These are phyloP conservation scores for Tenualosa ilisha DNA, from an alignment of 2,797 vertebrate species.

Conservation along the genomic window DNA sequence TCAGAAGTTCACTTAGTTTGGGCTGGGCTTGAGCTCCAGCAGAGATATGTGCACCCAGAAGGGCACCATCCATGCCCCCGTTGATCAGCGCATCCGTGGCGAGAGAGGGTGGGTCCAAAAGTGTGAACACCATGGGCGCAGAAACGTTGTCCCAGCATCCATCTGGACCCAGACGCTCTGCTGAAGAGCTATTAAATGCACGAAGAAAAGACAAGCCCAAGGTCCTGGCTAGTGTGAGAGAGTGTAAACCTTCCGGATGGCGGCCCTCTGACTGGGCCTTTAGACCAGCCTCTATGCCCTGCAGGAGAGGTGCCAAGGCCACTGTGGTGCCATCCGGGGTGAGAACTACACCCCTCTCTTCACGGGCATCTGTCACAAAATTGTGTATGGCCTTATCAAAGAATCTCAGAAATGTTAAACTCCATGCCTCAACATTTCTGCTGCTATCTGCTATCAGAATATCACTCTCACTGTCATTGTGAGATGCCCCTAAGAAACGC, in stretches of 20 bases:
- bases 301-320: slow-evolving; percentile 77
- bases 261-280: slow-evolving; percentile 51
- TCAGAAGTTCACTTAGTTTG: slow-evolving; percentile 72
- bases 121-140: slow-evolving; percentile 73
- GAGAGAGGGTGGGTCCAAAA: slow-evolving; percentile 60
- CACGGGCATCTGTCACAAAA: slow-evolving; percentile 55
- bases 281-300: slow-evolving; percentile 75
- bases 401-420: slow-evolving; percentile 67
- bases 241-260: slow-evolving; percentile 54
- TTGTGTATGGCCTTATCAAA: slow-evolving; percentile 65
- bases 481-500: slow-evolving; percentile 61
- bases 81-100: slow-evolving; percentile 79
- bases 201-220: slow-evolving; percentile 78
- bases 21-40: slow-evolving; percentile 41
- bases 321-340: slow-evolving; percentile 83
- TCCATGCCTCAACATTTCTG: slow-evolving; percentile 45
- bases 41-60: slow-evolving; percentile 73
- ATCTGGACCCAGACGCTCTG: slow-evolving; percentile 63
- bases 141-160: slow-evolving; percentile 85
- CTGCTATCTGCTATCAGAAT: slow-evolving; percentile 26
- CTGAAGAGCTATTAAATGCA: slow-evolving; percentile 44
- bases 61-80: slow-evolving; percentile 84
- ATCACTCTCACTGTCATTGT: slow-evolving; percentile 35
- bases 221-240: slow-evolving; percentile 71
- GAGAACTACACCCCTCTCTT: slow-evolving; percentile 79